Evolutionary conservation across 2,113 vertebrate genomes (phyloP), one percentile per base, ranked within the genome.

Genomic region (Mustela lutreola): DNA sequence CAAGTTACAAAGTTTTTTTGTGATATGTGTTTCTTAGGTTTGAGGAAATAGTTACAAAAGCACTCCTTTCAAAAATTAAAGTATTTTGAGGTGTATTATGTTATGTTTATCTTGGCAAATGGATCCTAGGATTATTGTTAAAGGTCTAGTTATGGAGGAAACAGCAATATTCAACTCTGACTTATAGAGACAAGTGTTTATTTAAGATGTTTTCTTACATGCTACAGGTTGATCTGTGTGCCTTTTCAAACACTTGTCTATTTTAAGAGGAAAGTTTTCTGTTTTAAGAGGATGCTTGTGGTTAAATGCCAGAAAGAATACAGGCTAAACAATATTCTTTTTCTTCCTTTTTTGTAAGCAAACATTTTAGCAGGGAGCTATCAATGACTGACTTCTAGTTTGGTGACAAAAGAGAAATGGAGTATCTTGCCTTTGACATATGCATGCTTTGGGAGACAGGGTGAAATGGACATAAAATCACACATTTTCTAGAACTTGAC

Each of bases 251-350:
- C 33, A 62, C n/a, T 89, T 78, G 21, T 73, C 63, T 53, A 63
- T 39, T 93, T 90, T 79, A 85, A 91, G 19, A 33, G 33, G 45
- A 88, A 63, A 79, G 31, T 11, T 5, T 42, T 85, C 12, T 65
- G 11, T 92, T 82, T 76, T 60, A 71, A 87, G 80, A 79, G 16
- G 42, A 53, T 73, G 2, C 28, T 65, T 86, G 31, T 67, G 28
- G 76, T 84, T 75, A 95, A 81, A 94, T 62, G 48, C 48, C 60
- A 90, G 89, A 92, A 96, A 26, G 48, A 86, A 86, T 91, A 63
- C 4, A 85, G 15, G 2, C 31, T 73, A 87, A 95, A 73, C 42
- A 92, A 39, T 85, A 62, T 53, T 86, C 62, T 75, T 63, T 70
- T 62, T 48, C 1, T 79, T 58, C 63, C 19, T 65, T 36, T 50